Conservation (phyloP, 2,888 invertebrate species). For the Agonopterix arenella region DNA sequence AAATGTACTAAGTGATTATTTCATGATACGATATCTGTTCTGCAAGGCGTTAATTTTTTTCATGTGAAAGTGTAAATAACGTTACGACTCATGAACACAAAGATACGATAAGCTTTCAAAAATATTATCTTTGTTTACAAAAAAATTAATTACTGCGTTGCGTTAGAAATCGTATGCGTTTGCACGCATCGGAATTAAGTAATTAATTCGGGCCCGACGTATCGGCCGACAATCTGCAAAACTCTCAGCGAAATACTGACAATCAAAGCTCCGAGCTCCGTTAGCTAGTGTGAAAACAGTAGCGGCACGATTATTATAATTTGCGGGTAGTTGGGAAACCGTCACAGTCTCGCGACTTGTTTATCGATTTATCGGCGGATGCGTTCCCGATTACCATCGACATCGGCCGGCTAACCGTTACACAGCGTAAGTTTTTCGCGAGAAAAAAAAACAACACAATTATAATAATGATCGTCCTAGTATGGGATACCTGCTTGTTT, state of each 20-base stretch:
- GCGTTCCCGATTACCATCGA: conserved; percentile 56
- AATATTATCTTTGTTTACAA: conserved; percentile 54
- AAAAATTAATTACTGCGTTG: conserved; percentile 61
- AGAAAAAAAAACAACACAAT: conserved; percentile 62
- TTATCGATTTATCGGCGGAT: conserved; percentile 71
- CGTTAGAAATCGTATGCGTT: conserved; percentile 65
- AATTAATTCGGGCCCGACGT: conserved; percentile 59
- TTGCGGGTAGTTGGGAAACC: conserved; percentile 59
- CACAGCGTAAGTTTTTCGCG: conserved; percentile 59
- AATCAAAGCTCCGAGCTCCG: conserved; percentile 42
- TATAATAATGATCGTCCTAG: conserved; percentile 70
- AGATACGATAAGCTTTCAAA: conserved; percentile 61
- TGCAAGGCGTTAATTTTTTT: conserved; percentile 29
- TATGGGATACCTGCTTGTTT: conserved; percentile 64
- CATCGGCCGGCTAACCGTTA: conserved; percentile 61
- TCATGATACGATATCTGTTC: background rate
- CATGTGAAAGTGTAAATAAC: conserved; percentile 51
- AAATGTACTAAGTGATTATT: background rate
- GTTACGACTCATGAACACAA: conserved; percentile 59
- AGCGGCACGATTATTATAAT: conserved; percentile 49
- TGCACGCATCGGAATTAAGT: conserved; percentile 71
- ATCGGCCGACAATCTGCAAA: conserved; percentile 63
- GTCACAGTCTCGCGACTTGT: conserved; percentile 61
- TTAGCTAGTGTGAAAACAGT: conserved; percentile 47
- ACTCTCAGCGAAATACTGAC: conserved; percentile 30